A percentile compares a stretch with the other conserved stretches of the same genome.
phyloP scores from a whole-genome alignment of 2,113 vertebrate genomes.

The Colinus virginianus region DNA sequence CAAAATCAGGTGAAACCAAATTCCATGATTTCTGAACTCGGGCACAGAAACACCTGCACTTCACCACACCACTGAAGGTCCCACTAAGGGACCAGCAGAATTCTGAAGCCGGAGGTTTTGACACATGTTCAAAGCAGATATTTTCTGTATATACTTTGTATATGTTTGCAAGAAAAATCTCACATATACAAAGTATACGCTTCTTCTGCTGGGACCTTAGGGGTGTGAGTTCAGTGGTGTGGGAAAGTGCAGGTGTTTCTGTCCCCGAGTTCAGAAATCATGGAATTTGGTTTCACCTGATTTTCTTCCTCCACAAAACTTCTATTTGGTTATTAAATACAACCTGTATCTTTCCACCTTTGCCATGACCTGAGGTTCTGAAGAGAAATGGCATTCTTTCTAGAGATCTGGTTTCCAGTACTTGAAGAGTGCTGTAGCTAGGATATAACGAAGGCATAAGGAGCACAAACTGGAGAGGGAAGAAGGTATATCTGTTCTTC shows the following conservation, averaged over 20 bases:
- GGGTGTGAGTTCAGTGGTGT: background rate
- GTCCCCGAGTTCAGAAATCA: background rate
- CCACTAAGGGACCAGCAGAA: background rate
- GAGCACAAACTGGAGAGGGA: background rate
- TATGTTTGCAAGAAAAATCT: rapidly evolving
- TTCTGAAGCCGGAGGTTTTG: too few species aligned
- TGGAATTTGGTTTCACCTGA: background rate
- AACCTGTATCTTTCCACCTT: background rate
- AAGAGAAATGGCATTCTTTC: background rate
- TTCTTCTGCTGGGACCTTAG: background rate
- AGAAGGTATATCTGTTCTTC: background rate
- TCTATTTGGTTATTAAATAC: background rate
- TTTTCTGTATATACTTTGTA: background rate
- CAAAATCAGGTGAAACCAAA: background rate
- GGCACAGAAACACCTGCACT: background rate
- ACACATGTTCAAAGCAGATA: background rate
- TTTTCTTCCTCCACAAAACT: background rate
- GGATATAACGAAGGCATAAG: background rate
- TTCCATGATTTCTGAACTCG: background rate
- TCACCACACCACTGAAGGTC: background rate
- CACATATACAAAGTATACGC: too few species aligned
- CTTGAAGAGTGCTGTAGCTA: background rate
- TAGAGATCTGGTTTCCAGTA: background rate
- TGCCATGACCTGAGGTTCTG: background rate
- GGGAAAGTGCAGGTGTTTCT: background rate